Evolutionary conservation across 2,113 vertebrate species (phyloP).

Genomic region (Anser brachyrhynchus): DNA sequence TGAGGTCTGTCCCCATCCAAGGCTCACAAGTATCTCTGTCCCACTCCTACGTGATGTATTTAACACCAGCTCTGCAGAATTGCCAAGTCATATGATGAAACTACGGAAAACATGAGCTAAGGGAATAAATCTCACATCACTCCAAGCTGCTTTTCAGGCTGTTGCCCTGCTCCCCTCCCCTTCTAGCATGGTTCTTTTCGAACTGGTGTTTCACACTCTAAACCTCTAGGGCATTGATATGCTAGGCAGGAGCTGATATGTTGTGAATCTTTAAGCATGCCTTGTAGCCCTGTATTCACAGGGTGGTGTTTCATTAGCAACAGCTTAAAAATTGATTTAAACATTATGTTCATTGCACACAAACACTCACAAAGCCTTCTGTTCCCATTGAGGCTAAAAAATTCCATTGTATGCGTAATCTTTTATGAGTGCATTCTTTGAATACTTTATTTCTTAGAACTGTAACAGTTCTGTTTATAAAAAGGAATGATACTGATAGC

Average conservation of each 20-base stretch:
- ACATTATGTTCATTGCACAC: constrained; percentile 40
- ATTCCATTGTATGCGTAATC: constrained; percentile 74
- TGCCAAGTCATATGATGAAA: constrained; percentile 46
- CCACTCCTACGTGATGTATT: background rate
- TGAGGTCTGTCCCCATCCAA: background rate
- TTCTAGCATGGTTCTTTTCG: background rate
- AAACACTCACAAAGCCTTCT: constrained; percentile 58
- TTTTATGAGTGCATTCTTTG: constrained; percentile 81
- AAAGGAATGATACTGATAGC: constrained; percentile 79
- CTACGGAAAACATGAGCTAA: background rate
- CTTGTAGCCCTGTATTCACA: background rate
- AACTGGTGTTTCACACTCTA: background rate
- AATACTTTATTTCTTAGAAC: constrained; percentile 79
- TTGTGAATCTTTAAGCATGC: background rate
- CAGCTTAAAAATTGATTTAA: constrained; percentile 48
- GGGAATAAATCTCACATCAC: constrained; percentile 24
- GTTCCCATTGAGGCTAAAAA: constrained; percentile 75
- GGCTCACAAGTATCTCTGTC: background rate
- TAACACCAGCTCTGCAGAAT: constrained; percentile 3
- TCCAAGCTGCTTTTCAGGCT: constrained; percentile 13
- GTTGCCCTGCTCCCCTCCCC: background rate
- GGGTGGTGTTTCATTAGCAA: constrained; percentile 31
- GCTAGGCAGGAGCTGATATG: background rate
- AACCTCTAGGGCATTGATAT: background rate
- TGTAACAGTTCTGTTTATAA: constrained; percentile 78